Evolutionary conservation across 1,140 invertebrate species (phyloP), one percentile per base, ranked within the genome.

Genomic region (Micrasema longulum): DNA sequence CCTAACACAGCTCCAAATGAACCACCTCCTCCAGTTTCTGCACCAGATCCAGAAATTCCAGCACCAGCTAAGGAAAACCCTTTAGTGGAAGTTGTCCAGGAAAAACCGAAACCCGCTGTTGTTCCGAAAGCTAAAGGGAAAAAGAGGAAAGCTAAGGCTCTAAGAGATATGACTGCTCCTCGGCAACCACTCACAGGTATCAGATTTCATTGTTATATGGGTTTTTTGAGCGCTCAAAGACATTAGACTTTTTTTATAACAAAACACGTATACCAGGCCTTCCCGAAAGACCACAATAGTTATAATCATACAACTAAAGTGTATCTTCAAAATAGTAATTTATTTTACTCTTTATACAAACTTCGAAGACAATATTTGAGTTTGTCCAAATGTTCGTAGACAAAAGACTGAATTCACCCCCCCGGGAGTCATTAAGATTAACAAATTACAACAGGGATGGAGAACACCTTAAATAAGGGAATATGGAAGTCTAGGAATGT

Each of bases 101-200:
- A 69, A 7, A 47, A 62, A 62, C 14, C 50, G 12, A 68, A 68
- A 26, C 26, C 26, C 26, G 31, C 52, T 23, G 14, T 43, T 41
- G 38, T 62, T 20, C 41, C 66, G 1, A 73, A 76, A 63, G 48
- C 78, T 2, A 89, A 89, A 79, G 82, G 86, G 0, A 92, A 91
- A 77, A 92, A 91, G 80, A 82, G 90, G 4, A 84, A 84, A 75
- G 90, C 90, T 70, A 92, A 90, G 81, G 78, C 84, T 47, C 87
- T 85, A 0, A 87, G 89, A 77, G 91, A 92, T 83, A 85, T 87
- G 16, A 91, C 89, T 43, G 91, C 91, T 16, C 91, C 91, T 12
- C 86, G 91, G 62, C 90, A 91, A 78, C 91, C 91, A 41, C 80
- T 92, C 5, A 92, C 90, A 64, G 91, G 91, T 87, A 84, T 31